Conservation (phyloP, 2,113 vertebrate species). For the Castor canadensis region DNA sequence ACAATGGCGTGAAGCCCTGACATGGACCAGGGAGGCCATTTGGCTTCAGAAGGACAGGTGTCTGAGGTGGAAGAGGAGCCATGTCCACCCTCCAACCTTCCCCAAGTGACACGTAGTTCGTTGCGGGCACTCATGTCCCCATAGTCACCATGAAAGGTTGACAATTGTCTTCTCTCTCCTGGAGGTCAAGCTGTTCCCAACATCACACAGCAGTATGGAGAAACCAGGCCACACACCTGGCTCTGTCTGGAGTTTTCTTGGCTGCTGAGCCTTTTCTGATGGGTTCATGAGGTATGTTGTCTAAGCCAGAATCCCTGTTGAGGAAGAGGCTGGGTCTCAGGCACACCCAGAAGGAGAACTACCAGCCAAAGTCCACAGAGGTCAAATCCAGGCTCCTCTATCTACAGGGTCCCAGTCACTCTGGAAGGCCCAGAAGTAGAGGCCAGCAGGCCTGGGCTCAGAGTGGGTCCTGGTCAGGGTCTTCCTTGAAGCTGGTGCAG, state of each 20-base stretch:
- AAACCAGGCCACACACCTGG: background rate
- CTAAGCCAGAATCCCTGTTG: background rate
- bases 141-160: background rate
- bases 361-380: accelerated
- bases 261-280: background rate
- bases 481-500: background rate
- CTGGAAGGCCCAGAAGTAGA: background rate
- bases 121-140: background rate
- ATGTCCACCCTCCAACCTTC: background rate
- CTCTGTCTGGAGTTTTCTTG: background rate
- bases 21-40: background rate
- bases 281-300: background rate
- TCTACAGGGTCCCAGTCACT: background rate
- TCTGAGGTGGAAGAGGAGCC: background rate
- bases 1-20: background rate
- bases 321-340: background rate
- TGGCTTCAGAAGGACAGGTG: background rate
- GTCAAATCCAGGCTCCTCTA: background rate
- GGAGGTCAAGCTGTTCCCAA: background rate
- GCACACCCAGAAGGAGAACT: background rate
- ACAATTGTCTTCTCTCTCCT: background rate
- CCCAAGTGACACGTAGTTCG: background rate
- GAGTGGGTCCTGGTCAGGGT: background rate
- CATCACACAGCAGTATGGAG: background rate
- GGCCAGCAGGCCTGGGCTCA: too few species aligned